Conservation (phyloP, 2,797 vertebrate species). For the Rhabdophis nuchalis region DNA sequence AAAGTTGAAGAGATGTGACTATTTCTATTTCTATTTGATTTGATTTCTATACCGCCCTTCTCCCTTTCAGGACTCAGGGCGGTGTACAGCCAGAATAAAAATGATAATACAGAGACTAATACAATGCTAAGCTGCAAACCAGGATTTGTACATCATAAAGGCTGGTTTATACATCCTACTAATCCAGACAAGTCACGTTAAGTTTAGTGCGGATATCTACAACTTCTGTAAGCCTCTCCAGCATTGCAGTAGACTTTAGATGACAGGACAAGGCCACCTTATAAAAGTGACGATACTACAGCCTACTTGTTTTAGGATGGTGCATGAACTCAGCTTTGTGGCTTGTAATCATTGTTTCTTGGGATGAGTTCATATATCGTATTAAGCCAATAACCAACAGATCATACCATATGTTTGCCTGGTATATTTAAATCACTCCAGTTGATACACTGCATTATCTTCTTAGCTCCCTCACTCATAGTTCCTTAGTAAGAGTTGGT, state of each 20-base stretch:
- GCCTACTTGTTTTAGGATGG: background rate
- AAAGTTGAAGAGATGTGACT: background rate
- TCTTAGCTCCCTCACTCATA: background rate
- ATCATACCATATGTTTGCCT: background rate
- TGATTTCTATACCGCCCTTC: too few species aligned
- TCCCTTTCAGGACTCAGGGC: too few species aligned
- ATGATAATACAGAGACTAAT: too few species aligned
- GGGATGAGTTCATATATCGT: background rate
- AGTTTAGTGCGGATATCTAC: background rate
- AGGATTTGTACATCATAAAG: background rate
- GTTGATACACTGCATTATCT: background rate
- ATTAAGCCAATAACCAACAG: background rate
- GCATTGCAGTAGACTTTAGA: background rate
- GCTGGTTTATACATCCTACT: background rate
- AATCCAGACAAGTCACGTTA: background rate
- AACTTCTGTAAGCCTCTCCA: background rate
- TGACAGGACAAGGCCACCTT: background rate
- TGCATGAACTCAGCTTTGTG: background rate
- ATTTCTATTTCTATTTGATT: too few species aligned
- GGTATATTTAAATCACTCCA: background rate
- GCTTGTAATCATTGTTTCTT: background rate
- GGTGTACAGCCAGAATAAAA: too few species aligned
- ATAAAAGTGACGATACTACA: background rate
- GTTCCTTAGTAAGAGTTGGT: background rate
- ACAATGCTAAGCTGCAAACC: background rate